Evolutionary conservation across 2,888 invertebrate species (phyloP).

Genomic region (Lepidochrysops patricia): DNA sequence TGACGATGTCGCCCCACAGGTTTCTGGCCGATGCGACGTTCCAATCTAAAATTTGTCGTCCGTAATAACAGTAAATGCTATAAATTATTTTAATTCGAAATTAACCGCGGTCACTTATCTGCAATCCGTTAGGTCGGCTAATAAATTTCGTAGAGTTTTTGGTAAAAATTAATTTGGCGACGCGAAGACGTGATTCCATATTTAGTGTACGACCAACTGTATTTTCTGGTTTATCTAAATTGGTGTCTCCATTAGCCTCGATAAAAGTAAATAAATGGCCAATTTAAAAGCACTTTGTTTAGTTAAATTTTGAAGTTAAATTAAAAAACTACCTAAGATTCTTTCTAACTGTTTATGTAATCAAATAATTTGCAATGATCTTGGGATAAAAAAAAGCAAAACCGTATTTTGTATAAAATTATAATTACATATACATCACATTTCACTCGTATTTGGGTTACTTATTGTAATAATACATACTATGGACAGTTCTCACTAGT

Average conservation of each 20-base stretch:
- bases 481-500: constrained; percentile 13
- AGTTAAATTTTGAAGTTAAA: too few species aligned
- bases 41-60: not conserved
- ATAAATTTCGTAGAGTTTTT: not conserved
- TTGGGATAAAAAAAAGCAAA: not conserved
- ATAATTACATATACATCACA: constrained; percentile 29
- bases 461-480: constrained; percentile 25
- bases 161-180: not conserved
- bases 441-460: constrained; percentile 27
- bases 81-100: constrained; percentile 1
- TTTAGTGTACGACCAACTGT: not conserved
- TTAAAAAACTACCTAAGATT: too few species aligned
- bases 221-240: not conserved
- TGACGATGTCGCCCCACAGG: not conserved
- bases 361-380: too few species aligned
- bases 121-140: not conserved
- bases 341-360: too few species aligned
- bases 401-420: constrained; percentile 25
- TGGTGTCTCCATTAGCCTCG: not conserved
- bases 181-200: not conserved
- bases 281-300: too few species aligned
- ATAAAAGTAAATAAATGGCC: not conserved
- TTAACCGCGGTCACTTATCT: not conserved
- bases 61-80: not conserved
- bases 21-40: not conserved